Evolutionary conservation across 2,797 vertebrate genomes (phyloP), one percentile per base, ranked within the genome.

Genomic region (Liparis tanakae): DNA sequence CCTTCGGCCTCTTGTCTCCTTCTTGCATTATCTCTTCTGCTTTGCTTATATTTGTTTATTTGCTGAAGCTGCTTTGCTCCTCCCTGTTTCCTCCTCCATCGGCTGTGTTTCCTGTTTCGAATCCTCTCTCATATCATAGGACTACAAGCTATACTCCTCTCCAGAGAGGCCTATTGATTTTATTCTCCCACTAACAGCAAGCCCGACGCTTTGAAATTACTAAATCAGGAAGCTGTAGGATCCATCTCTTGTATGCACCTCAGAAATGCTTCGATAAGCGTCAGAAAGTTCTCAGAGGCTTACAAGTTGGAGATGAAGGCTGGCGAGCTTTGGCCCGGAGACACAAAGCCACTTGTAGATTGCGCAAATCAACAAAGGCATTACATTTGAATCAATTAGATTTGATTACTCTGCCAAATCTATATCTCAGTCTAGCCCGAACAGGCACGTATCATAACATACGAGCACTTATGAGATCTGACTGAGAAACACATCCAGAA

Each of bases 11-110:
- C 91, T 91, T 89, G 90, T 94, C 91, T 94, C 91, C 87, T 92
- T 87, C 82, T 89, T 86, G 80, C 91, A 88, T 93, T 90, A 91
- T 93, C 91, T 92, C 88, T 86, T 84, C 85, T 88, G 85, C 85
- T 93, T 92, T 88, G 84, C 82, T 84, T 91, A 79, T 90, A 90
- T 93, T 92, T 94, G 89, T 92, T 94, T 94, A 93, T 91, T 89
- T 81, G 70, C 81, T 58, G 80, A 85, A 90, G 88, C 76, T 78
- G 81, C 78, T 85, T 87, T 71, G 89, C 88, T 89, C 85, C 87
- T 88, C 90, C 89, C 78, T 70, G 80, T 85, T 89, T 90, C 89
- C 85, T 89, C 82, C 81, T 85, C 81, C 69, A 80, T 82, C 70
- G 39, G 70, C 86, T 73, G 59, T 1, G 61, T 90, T 91, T 92